Base-by-base conservation (phyloP, 2,888 invertebrate genomes). In the Sturmia bella region DNA sequence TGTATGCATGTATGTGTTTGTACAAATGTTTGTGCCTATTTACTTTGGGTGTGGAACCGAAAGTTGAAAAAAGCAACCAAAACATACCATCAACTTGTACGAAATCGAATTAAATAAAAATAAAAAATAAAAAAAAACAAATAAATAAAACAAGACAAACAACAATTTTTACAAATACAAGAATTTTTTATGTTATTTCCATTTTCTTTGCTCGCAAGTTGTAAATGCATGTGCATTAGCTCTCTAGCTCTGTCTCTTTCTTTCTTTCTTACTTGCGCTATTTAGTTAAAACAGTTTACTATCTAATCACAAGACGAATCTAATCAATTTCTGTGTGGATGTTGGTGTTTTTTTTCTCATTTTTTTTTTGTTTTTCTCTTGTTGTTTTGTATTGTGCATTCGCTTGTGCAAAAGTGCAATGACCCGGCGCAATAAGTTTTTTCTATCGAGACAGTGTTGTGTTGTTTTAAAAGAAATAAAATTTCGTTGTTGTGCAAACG, bases 371-470 rank as follows among this genome's bases (percentile, higher is more conserved):
- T 54, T 21, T 50, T 24, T 21, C 54, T 32, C 45, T 21, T 12
- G 37, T 70, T 48, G 56, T 64, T 68, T 61, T 15, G 15, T 79
- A 41, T 75, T 63, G 41, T 74, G 69, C 74, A 73, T 80, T 74
- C 41, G 80, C 27, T 76, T 70, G 70, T 83, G 83, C 79, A 83
- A 83, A 83, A 83, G 83, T 83, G 79, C 83, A 83, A 79, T 83
- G 83, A 83, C 83, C 83, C 83, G 79, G 24, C 75, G 72, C 78
- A 83, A 83, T 72, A 75, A 68, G 50, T 68, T 73, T 64, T 13
- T 32, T 74, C 32, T 32, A 32, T 45, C 24, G 17, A 54, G 21
- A 32, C 70, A 75, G 68, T 43, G 79, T 72, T 79, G 83, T 79
- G 68, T 80, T 74, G 52, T 27, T 41, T 59, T 45, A 19, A 6